A percentile compares a stretch with the other conserved stretches of the same genome.
These are phyloP conservation scores for Andrena fulva DNA, from an alignment of 2,888 invertebrate species.

Conservation along the genomic window DNA sequence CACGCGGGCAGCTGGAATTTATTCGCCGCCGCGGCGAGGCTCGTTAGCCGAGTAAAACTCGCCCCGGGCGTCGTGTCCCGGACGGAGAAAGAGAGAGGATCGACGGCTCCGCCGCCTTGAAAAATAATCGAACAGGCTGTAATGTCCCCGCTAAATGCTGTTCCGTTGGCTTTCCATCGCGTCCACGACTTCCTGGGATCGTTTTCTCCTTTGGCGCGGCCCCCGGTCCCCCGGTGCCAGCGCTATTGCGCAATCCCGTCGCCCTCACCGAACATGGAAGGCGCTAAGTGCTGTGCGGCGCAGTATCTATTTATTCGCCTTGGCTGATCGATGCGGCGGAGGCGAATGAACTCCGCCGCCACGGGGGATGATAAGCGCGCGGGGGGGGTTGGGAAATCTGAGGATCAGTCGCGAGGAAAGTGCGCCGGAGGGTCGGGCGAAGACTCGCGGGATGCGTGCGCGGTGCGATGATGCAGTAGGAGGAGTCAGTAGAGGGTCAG, in stretches of 20 bases:
- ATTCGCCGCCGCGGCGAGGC: conserved; percentile 35
- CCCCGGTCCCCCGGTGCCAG: neutral
- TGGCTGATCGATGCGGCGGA: too few species aligned
- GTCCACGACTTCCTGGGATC: conserved; percentile 25
- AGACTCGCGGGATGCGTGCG: too few species aligned
- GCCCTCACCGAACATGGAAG: neutral
- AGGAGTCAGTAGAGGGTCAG: too few species aligned
- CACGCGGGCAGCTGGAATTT: conserved; percentile 62
- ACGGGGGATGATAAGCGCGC: too few species aligned
- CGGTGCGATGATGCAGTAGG: too few species aligned
- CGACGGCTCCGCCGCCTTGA: conserved; percentile 49
- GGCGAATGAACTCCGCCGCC: too few species aligned
- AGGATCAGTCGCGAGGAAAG: too few species aligned
- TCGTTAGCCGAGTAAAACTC: conserved; percentile 57
- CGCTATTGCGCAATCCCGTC: conserved; percentile 5
- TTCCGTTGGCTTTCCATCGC: conserved; percentile 24
- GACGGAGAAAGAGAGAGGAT: conserved; percentile 24
- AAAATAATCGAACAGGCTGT: conserved; percentile 53
- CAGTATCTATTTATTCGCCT: neutral
- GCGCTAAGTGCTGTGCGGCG: neutral
- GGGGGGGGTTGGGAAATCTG: too few species aligned
- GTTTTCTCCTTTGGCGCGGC: neutral
- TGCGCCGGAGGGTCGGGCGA: too few species aligned
- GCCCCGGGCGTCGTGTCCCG: conserved; percentile 28
- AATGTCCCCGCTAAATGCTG: conserved; percentile 48